phyloP scores from a whole-genome alignment of 2,797 vertebrate species.

The Euphonia xanthogaster region DNA sequence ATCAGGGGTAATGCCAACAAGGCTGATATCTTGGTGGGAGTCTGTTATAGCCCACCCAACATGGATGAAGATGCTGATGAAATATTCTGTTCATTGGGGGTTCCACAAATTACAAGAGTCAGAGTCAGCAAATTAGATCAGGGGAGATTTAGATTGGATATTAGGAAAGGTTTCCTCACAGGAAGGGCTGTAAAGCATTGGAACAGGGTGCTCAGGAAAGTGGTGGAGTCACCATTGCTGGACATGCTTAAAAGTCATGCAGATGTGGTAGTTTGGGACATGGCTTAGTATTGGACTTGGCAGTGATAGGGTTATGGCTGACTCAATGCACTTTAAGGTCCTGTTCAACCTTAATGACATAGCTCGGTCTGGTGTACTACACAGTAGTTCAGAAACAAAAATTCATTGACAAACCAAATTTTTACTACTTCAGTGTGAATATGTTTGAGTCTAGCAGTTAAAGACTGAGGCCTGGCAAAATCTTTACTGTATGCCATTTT shows the following conservation, averaged over 20 bases:
- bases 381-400: background rate
- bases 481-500: background rate
- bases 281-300: background rate
- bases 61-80: background rate
- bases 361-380: background rate
- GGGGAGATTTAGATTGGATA: background rate
- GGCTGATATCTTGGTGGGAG: background rate
- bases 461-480: background rate
- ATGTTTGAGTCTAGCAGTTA: background rate
- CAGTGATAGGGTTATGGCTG: background rate
- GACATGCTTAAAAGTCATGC: background rate
- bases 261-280: background rate
- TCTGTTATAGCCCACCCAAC: background rate
- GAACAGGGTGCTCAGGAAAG: background rate
- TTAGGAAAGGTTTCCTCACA: too few species aligned
- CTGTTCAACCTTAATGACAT: background rate
- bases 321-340: background rate
- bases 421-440: background rate
- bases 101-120: background rate
- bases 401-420: background rate
- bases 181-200: background rate
- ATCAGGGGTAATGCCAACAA: background rate
- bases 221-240: background rate
- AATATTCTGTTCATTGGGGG: rapidly evolving
- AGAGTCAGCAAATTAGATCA: background rate